phyloP scores from a whole-genome alignment of 64 coral and sea anemone genomes.

The Cladopsammia gracilis region DNA sequence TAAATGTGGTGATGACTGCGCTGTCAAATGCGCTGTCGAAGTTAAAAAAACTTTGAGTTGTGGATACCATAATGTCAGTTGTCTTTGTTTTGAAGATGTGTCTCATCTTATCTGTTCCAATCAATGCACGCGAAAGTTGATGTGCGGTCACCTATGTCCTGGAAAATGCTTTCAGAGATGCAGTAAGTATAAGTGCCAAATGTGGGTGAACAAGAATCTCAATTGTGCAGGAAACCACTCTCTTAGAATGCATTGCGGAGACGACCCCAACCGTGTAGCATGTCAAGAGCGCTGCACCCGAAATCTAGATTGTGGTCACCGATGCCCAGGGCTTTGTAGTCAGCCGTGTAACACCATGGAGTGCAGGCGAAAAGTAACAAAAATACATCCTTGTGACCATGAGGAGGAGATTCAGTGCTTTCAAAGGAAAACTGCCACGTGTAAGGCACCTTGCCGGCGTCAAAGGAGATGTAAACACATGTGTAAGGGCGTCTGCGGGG shows the following conservation, averaged over 20 bases:
- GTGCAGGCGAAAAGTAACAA: neutral
- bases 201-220: neutral
- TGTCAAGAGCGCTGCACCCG: slow-evolving; percentile 36
- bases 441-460: slow-evolving; percentile 9
- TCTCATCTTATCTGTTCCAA: neutral
- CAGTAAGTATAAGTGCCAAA: slow-evolving; percentile 1
- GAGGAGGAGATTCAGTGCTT: neutral
- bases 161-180: slow-evolving; percentile 4
- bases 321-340: slow-evolving; percentile 27
- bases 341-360: neutral
- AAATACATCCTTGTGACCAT: slow-evolving; percentile 55
- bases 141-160: slow-evolving; percentile 20
- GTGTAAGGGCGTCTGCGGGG: slow-evolving; percentile 51
- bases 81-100: neutral
- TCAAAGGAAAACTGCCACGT: slow-evolving; percentile 9
- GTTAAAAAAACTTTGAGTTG: slow-evolving; percentile 15
- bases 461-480: slow-evolving; percentile 4
- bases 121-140: neutral
- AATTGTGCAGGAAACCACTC: slow-evolving; percentile 42
- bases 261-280: neutral
- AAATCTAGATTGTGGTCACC: slow-evolving; percentile 24
- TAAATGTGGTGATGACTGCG: slow-evolving; percentile 57
- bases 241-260: neutral
- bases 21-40: neutral
- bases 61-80: slow-evolving; percentile 5